phyloP scores from a whole-genome alignment of 2,113 vertebrate species.

The Motacilla alba region DNA sequence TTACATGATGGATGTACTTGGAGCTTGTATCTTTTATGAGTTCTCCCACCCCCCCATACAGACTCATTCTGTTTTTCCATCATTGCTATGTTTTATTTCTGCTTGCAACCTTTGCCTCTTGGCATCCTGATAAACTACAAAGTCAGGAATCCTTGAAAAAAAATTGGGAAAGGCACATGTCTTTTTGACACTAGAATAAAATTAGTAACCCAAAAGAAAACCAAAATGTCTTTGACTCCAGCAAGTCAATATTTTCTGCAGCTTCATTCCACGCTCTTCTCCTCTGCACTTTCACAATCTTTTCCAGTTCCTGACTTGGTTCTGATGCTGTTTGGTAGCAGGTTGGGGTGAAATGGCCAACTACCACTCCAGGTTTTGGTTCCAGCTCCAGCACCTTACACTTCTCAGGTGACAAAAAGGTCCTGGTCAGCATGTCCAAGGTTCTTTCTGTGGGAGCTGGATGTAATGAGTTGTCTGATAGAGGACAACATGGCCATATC shows the following conservation, averaged over 20 bases:
- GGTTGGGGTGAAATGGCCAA: not conserved
- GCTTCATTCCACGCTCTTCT: not conserved
- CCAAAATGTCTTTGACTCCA: not conserved
- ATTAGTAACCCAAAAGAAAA: not conserved
- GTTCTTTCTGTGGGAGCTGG: not conserved
- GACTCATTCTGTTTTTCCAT: not conserved
- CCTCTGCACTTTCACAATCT: not conserved
- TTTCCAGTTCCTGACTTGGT: not conserved
- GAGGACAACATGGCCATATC: not conserved
- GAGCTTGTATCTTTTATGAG: not conserved
- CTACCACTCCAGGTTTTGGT: not conserved
- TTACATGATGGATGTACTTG: conserved; percentile 2
- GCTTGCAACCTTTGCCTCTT: not conserved
- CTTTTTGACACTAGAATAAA: not conserved
- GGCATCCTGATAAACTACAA: conserved; percentile 11
- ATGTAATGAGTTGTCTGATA: not conserved
- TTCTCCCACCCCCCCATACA: not conserved
- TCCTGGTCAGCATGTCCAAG: not conserved
- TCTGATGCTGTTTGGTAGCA: not conserved
- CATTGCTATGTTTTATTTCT: conserved; percentile 28
- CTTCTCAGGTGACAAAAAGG: not conserved
- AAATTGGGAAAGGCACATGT: not conserved
- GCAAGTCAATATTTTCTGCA: not conserved
- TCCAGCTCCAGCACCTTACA: not conserved
- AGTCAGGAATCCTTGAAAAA: conserved; percentile 8